Evolutionary conservation across 2,797 vertebrate species (phyloP), one percentile per base, ranked within the genome.

Genomic region (Petrocephalus sullivani): DNA sequence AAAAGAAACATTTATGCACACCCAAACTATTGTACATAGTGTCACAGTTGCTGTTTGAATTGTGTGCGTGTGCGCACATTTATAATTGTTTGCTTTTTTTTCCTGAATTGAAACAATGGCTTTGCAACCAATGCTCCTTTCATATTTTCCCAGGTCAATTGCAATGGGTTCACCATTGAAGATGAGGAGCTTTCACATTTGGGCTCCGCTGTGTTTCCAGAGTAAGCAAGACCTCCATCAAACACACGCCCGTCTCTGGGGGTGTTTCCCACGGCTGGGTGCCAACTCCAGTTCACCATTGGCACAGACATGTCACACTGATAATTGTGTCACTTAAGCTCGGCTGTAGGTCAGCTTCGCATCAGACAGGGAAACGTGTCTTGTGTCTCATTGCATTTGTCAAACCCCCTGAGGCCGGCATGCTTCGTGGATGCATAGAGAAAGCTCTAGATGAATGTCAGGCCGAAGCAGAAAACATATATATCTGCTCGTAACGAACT

Each of bases 91-190:
- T 41, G 56, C 5, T 23, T 83, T 83, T 5, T 49, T 49, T 82
- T 51, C 19, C 81, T 84, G 51, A n/a, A 49, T 16, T 54, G 46
- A 51, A 54, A 54, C 81, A 84, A 21, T 54, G 53, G 10, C 10
- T 54, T 54, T 49, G 21, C 19, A 81, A 10, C 41, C 75, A 37
- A 49, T 81, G 41, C 10, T 56, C 54, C 41, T 0, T 37, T 9
- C 14, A 5, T 21, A 12, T 21, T 28, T 89, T 64, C 90, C 6
- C 90, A 99, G 98, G 98, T 99, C 87, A 99, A 99, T 94, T 99
- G 98, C 92, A 99, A 99, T 90, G 98, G 98, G 57, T 99, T 99
- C 91, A 99, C 98, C 41, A 98, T 99, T 89, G 98, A 99, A 94
- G 98, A 99, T 6, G 98, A 99, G 93, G 98, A 99, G 89, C 96